Evolutionary conservation across 1,140 invertebrate species (phyloP).

Genomic region (Saccostrea glomerata): DNA sequence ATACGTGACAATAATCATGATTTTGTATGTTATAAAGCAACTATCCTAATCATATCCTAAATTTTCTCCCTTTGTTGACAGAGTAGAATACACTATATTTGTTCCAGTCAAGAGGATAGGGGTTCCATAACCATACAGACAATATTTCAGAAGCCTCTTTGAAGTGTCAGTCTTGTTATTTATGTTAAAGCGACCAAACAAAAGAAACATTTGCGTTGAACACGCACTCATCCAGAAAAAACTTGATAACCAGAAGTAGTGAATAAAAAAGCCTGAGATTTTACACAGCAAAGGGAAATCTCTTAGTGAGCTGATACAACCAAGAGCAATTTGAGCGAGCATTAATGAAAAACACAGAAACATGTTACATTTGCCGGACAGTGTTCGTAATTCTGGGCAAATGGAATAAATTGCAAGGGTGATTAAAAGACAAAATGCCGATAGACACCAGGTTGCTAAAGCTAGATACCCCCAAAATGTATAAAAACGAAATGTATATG

Average conservation of each 20-base stretch:
- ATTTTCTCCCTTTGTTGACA: background rate
- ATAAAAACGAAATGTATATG: background rate
- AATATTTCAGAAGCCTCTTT: constrained; percentile 13
- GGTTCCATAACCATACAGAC: constrained; percentile 1
- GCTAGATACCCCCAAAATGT: background rate
- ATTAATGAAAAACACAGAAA: constrained; percentile 39
- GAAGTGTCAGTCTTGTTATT: background rate
- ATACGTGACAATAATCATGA: background rate
- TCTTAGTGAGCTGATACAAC: background rate
- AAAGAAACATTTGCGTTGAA: constrained; percentile 48
- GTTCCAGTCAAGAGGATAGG: background rate
- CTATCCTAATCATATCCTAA: constrained; percentile 44
- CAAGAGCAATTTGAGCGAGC: constrained; percentile 27
- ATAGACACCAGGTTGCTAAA: constrained; percentile 32
- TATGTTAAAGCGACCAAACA: constrained; percentile 31
- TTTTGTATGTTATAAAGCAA: constrained; percentile 41
- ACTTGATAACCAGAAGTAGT: constrained; percentile 45
- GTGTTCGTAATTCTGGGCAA: constrained; percentile 41
- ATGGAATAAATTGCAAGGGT: constrained; percentile 41
- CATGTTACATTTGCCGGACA: constrained; percentile 53
- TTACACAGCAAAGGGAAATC: constrained; percentile 20
- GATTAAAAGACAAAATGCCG: constrained; percentile 47
- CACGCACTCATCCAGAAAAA: constrained; percentile 50
- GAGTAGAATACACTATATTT: background rate
- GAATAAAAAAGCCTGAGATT: constrained; percentile 40